phyloP scores from a whole-genome alignment of 2,797 vertebrate genomes.

The Phaenicophaeus curvirostris region DNA sequence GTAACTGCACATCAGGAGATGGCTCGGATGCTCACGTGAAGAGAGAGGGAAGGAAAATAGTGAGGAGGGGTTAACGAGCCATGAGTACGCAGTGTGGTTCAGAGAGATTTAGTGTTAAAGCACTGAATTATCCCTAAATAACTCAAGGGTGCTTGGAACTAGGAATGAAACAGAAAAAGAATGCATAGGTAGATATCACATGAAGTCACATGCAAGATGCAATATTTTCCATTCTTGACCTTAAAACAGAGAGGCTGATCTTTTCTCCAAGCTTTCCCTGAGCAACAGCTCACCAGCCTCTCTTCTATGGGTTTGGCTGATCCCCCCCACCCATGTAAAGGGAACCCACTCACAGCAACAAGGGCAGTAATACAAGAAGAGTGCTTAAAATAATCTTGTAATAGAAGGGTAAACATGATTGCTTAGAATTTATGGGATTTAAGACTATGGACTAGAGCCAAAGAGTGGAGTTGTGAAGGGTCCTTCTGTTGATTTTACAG shows the following conservation, averaged over 20 bases:
- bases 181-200: fast-evolving
- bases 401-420: background rate
- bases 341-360: background rate
- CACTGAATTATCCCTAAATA: background rate
- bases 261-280: background rate
- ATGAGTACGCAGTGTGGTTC: background rate
- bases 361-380: background rate
- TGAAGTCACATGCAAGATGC: background rate
- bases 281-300: background rate
- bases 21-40: fast-evolving
- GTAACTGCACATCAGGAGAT: background rate
- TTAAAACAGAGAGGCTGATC: background rate
- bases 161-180: background rate
- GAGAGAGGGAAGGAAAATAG: background rate
- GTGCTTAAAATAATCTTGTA: background rate
- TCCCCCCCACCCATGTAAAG: background rate
- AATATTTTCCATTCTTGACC: background rate
- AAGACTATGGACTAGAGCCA: background rate
- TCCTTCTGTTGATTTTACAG: background rate
- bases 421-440: background rate
- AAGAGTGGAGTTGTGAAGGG: background rate
- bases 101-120: background rate
- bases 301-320: background rate
- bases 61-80: background rate
- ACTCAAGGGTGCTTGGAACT: background rate